Conservation (phyloP, 2,113 vertebrate species). For the Eubucco bourcierii region DNA sequence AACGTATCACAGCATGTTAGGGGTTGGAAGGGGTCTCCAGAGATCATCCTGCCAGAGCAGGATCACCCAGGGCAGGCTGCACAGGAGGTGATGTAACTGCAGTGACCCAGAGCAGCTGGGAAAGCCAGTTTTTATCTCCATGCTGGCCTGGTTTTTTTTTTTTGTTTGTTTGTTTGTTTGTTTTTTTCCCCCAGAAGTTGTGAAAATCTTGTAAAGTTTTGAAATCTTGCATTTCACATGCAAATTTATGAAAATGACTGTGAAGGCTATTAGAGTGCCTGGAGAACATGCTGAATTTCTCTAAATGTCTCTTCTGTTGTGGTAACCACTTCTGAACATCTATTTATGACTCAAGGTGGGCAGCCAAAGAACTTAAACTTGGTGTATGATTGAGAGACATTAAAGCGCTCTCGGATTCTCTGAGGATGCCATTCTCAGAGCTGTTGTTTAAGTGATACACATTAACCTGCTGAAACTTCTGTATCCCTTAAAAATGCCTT, state of each 20-base stretch:
- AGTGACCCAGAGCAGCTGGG: background rate
- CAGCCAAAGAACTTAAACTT: constrained; percentile 1
- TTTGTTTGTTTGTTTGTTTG: no score
- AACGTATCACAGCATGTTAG: background rate
- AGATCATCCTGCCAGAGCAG: no score
- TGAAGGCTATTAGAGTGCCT: background rate
- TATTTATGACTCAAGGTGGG: constrained; percentile 6
- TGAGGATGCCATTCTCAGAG: background rate
- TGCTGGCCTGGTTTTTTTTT: background rate
- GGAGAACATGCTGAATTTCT: constrained; percentile 22
- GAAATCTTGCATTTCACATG: background rate
- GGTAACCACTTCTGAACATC: background rate
- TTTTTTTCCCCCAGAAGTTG: background rate
- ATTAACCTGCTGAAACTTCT: background rate
- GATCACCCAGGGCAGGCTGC: no score
- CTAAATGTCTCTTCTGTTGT: constrained; percentile 3
- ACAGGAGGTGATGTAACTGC: background rate
- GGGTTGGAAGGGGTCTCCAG: no score
- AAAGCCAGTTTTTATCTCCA: background rate
- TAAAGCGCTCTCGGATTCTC: background rate
- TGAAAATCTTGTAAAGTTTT: background rate
- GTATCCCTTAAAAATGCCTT: background rate
- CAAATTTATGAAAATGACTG: constrained; percentile 20
- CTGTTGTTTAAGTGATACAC: background rate
- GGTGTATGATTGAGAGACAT: background rate